Percentiles rank a stretch among this genome's conserved stretches.
These are phyloP conservation scores for Beris morrisii DNA, from an alignment of 2,888 invertebrate species.

Conservation along the genomic window DNA sequence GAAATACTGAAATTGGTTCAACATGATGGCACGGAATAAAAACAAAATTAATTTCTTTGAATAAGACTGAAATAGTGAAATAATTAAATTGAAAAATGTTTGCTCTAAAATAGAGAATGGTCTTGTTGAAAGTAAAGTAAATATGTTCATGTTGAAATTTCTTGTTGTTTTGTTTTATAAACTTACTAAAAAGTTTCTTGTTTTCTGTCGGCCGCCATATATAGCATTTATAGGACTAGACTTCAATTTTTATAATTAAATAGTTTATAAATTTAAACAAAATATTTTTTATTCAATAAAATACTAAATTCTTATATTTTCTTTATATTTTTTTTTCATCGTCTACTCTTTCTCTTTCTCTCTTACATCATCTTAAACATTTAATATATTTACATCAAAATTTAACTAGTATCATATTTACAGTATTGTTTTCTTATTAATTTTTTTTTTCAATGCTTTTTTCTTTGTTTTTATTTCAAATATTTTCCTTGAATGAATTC, in stretches of 20 bases:
- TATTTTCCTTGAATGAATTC: neutral
- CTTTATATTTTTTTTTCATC: slow-evolving; percentile 2
- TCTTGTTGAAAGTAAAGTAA: neutral
- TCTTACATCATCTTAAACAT: slow-evolving; percentile 14
- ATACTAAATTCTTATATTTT: slow-evolving; percentile 23
- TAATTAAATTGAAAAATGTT: neutral
- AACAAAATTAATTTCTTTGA: neutral
- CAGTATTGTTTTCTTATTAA: slow-evolving; percentile 14
- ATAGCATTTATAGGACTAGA: slow-evolving; percentile 23
- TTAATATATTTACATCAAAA: slow-evolving; percentile 28
- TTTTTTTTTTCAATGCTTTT: slow-evolving; percentile 22
- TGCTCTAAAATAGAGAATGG: neutral
- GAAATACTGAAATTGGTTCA: too few species aligned
- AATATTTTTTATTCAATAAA: slow-evolving; percentile 25
- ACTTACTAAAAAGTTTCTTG: neutral
- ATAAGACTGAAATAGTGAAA: slow-evolving; percentile 3
- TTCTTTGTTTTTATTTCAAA: neutral
- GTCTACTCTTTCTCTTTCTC: neutral
- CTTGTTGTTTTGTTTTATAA: neutral
- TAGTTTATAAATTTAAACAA: slow-evolving; percentile 24
- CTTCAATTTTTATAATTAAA: slow-evolving; percentile 16
- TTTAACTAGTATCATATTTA: slow-evolving; percentile 16
- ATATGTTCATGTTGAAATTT: neutral
- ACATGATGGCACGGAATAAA: too few species aligned
- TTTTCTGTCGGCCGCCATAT: slow-evolving; percentile 12